Evolutionary conservation across 2,113 vertebrate genomes (phyloP).

Genomic region (Chaetodon trifascialis): DNA sequence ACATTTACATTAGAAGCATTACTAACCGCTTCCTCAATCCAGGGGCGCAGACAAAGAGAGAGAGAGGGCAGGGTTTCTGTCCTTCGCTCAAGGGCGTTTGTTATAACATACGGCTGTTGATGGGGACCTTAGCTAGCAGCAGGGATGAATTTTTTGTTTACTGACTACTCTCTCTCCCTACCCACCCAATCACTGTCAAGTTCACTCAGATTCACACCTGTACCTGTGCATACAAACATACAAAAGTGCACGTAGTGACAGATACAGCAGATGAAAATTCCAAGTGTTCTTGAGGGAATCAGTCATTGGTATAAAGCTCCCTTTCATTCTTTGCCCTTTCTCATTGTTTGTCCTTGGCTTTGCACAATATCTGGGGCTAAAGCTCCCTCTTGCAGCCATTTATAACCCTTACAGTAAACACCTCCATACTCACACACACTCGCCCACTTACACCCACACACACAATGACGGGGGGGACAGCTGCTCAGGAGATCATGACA

Average conservation of each 20-base stretch:
- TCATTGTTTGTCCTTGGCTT: slow-evolving; percentile 68
- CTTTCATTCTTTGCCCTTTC: slow-evolving; percentile 44
- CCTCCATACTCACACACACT: slow-evolving; percentile 26
- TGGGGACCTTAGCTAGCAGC: slow-evolving; percentile 11
- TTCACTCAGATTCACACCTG: slow-evolving; percentile 20
- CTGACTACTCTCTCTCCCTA: not conserved
- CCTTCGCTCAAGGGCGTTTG: slow-evolving; percentile 32
- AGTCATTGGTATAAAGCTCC: slow-evolving; percentile 3
- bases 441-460: slow-evolving; percentile 19
- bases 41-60: not conserved
- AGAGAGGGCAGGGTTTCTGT: not conserved
- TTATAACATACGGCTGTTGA: slow-evolving; percentile 1
- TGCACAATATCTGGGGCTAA: slow-evolving; percentile 48
- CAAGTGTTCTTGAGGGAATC: slow-evolving; percentile 17
- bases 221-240: slow-evolving; percentile 7
- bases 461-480: slow-evolving; percentile 62
- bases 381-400: slow-evolving; percentile 49
- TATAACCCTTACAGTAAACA: slow-evolving; percentile 57
- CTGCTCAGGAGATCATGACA: slow-evolving; percentile 78
- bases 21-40: slow-evolving; percentile 29
- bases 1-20: slow-evolving; percentile 35
- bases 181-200: slow-evolving; percentile 3
- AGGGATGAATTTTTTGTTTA: slow-evolving; percentile 14
- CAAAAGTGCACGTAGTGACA: not conserved
- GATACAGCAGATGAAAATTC: not conserved